Evolutionary conservation across 2,113 vertebrate genomes (phyloP).

Genomic region (Pomatostomus ruficeps): DNA sequence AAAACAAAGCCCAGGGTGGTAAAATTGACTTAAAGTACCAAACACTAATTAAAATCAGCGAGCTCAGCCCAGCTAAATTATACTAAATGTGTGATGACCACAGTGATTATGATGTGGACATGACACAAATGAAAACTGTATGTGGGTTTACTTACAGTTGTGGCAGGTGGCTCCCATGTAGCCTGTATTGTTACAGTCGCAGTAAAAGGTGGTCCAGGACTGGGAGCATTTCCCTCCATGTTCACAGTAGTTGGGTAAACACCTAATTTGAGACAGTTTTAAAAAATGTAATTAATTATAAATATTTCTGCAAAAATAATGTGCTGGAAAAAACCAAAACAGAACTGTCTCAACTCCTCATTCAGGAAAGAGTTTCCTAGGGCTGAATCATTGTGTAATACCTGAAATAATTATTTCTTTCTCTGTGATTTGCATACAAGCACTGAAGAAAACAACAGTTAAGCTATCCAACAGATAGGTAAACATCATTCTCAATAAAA

Average conservation of each 20-base stretch:
- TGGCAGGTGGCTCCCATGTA: slow-evolving; percentile 89
- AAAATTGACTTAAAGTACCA: neutral
- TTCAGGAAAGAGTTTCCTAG: neutral
- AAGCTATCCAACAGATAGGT: neutral
- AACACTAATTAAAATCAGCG: neutral
- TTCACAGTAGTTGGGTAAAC: slow-evolving; percentile 94
- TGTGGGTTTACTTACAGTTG: slow-evolving; percentile 80
- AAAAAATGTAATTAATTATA: neutral
- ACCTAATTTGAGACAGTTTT: slow-evolving; percentile 69
- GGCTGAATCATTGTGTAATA: neutral
- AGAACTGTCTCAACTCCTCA: neutral
- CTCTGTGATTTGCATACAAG: neutral
- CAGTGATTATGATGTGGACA: rapidly evolving
- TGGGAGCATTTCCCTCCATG: slow-evolving; percentile 90
- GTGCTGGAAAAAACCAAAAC: neutral
- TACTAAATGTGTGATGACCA: neutral
- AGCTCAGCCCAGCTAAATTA: neutral
- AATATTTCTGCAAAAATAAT: neutral
- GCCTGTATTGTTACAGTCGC: slow-evolving; percentile 86
- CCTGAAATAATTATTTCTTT: neutral
- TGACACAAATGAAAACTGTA: neutral
- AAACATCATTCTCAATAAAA: neutral
- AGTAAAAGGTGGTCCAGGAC: slow-evolving; percentile 87
- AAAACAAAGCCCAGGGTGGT: neutral
- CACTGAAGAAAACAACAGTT: neutral